These are phyloP conservation scores for Latrodectus geometricus DNA, from an alignment of 1,140 invertebrate genomes.

Conservation along the genomic window DNA sequence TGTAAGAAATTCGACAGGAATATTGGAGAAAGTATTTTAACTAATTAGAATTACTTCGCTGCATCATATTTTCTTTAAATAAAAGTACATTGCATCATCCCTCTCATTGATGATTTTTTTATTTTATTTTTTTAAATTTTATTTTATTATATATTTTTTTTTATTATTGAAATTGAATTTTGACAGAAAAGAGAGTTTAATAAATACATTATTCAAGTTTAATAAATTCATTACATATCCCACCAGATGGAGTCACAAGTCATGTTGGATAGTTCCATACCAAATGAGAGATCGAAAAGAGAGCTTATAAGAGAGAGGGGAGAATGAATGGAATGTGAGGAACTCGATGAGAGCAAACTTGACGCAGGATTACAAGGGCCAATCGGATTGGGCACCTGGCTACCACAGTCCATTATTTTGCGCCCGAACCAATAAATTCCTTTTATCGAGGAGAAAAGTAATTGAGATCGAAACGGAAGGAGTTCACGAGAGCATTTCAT, in stretches of 20 bases:
- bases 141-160: no score
- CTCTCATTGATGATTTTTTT: no score
- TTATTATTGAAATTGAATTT: no score
- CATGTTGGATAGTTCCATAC: background rate
- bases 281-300: background rate
- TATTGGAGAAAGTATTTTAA: no score
- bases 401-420: conserved; percentile 5
- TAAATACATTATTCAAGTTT: no score
- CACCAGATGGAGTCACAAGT: conserved; percentile 41
- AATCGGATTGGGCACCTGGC: background rate
- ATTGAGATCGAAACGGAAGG: background rate
- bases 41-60: no score
- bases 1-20: no score
- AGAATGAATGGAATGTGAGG: conserved; percentile 28
- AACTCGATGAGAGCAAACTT: conserved; percentile 38
- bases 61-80: no score
- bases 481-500: background rate
- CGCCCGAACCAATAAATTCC: background rate
- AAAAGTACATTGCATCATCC: no score
- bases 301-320: conserved; percentile 42
- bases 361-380: conserved; percentile 55
- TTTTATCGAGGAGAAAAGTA: no score
- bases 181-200: background rate
- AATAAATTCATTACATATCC: no score
- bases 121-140: no score